These are phyloP conservation scores for Crotalus viridis DNA, from an alignment of 2,113 vertebrate genomes.

Conservation along the genomic window DNA sequence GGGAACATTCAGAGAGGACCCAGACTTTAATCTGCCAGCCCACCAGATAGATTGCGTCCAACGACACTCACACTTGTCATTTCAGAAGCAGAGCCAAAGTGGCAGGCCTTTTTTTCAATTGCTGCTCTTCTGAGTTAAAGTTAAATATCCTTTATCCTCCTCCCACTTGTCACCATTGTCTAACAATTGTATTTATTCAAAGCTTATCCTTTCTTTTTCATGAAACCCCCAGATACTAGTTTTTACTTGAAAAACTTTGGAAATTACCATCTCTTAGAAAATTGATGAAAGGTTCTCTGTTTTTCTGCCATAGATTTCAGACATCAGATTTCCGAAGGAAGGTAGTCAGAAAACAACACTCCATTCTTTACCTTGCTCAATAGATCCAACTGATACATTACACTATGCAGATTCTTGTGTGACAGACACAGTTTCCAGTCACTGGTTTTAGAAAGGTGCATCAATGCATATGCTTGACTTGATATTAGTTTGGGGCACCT, in stretches of 20 bases:
- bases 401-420: constrained; percentile 39
- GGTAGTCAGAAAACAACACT: constrained; percentile 11
- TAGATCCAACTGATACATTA: constrained; percentile 26
- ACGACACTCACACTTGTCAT: background rate
- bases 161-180: background rate
- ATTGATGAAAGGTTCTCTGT: constrained; percentile 2
- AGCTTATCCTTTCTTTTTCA: background rate
- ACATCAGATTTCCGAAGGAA: constrained; percentile 18
- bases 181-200: constrained; percentile 3
- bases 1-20: background rate
- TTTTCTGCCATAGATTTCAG: background rate
- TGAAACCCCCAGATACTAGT: constrained; percentile 4
- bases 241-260: constrained; percentile 16
- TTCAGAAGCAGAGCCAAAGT: background rate
- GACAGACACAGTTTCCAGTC: constrained; percentile 44
- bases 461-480: constrained; percentile 31
- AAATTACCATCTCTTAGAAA: background rate
- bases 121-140: constrained; percentile 15
- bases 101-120: background rate
- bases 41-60: background rate
- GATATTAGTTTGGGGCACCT: constrained; percentile 48
- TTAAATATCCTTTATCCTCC: background rate
- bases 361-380: constrained; percentile 25
- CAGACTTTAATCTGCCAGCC: background rate
- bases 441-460: constrained; percentile 39